A percentile compares a stretch with the other conserved stretches of the same genome.
Conservation (phyloP, 2,113 vertebrate genomes). For the Daubentonia madagascariensis region DNA sequence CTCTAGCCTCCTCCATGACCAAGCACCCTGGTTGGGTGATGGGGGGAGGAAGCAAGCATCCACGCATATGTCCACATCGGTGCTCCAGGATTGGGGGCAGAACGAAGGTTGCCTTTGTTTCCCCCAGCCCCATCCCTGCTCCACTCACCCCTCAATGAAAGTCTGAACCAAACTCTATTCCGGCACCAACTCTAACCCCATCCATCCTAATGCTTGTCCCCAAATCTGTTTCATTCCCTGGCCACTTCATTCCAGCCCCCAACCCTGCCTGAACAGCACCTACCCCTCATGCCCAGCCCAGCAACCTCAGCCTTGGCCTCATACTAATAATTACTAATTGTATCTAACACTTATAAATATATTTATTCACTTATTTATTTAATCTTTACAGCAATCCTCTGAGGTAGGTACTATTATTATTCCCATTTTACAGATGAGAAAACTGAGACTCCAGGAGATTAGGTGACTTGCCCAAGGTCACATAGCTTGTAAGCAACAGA, state of each 20-base stretch:
- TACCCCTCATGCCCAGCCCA: neutral
- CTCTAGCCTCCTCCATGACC: neutral
- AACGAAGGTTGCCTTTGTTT: neutral
- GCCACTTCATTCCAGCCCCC: neutral
- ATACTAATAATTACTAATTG: neutral
- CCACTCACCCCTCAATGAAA: neutral
- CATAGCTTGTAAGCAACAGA: neutral
- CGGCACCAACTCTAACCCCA: neutral
- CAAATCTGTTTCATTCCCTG: neutral
- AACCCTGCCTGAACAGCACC: neutral
- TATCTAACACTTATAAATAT: neutral
- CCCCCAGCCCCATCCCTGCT: neutral
- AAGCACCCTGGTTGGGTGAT: neutral
- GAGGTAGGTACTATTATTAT: neutral
- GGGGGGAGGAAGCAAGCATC: neutral
- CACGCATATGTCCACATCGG: rapidly evolving
- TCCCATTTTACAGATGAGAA: slow-evolving; percentile 4
- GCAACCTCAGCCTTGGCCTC: neutral
- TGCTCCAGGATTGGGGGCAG: neutral
- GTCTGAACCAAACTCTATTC: neutral
- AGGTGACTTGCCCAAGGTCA: neutral
- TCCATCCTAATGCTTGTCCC: neutral
- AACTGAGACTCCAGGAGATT: neutral
- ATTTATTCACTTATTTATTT: neutral
- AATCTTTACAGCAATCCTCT: neutral